These are phyloP conservation scores for Tillus elongatus DNA, from an alignment of 2,888 invertebrate genomes.

Conservation along the genomic window DNA sequence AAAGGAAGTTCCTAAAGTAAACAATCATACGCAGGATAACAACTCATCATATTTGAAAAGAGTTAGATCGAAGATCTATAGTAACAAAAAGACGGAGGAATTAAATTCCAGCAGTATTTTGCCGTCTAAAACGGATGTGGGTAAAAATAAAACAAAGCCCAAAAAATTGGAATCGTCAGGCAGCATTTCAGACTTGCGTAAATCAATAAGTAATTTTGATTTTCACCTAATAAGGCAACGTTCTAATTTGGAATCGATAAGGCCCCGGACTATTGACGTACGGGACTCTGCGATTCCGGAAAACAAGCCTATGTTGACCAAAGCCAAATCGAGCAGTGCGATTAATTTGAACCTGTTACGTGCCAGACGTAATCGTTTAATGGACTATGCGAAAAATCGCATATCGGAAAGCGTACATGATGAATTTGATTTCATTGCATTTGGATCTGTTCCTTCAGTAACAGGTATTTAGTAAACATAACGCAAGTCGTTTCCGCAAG, in stretches of 20 bases:
- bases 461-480: no score
- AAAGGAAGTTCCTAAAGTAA: no score
- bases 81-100: slow-evolving; percentile 30
- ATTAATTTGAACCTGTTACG: slow-evolving; percentile 39
- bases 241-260: slow-evolving; percentile 39
- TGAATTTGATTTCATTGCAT: slow-evolving; percentile 40
- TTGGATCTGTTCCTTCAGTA: slow-evolving; percentile 33
- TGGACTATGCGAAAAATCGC: slow-evolving; percentile 33
- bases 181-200: slow-evolving; percentile 26
- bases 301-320: slow-evolving; percentile 33
- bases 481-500: no score
- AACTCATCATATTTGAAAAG: slow-evolving; percentile 38
- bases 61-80: slow-evolving; percentile 40
- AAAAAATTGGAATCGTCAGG: slow-evolving; percentile 16
- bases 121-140: slow-evolving; percentile 18
- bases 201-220: slow-evolving; percentile 28
- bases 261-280: slow-evolving; percentile 29
- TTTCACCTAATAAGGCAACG: slow-evolving; percentile 37
- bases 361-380: slow-evolving; percentile 33
- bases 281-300: slow-evolving; percentile 17
- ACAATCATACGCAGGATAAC: background rate
- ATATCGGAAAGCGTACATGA: slow-evolving; percentile 26
- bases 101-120: slow-evolving; percentile 7
- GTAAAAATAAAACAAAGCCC: slow-evolving; percentile 24
- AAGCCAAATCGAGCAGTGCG: slow-evolving; percentile 41